Percentiles rank a stretch among this genome's conserved stretches.
Conservation (phyloP, 2,797 vertebrate species). For the Epinephelus coioides region DNA sequence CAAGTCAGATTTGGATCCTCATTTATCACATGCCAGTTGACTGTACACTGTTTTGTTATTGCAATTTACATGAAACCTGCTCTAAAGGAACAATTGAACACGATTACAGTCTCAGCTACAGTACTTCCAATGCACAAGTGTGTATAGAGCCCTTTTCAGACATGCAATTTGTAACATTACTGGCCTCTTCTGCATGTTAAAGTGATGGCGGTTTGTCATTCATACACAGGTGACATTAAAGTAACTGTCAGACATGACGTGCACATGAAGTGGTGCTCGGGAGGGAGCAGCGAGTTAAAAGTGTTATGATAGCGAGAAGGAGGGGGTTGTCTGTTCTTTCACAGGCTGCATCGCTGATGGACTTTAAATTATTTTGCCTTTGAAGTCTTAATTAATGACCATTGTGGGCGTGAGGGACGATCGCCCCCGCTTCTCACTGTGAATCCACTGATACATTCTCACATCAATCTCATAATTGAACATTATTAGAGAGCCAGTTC, state of each 20-base stretch:
- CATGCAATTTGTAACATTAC: background rate
- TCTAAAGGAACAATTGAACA: background rate
- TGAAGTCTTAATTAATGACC: slow-evolving; percentile 35
- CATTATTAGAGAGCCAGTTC: background rate
- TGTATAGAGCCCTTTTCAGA: background rate
- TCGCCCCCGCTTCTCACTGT: background rate
- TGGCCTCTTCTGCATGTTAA: background rate
- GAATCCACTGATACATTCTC: background rate
- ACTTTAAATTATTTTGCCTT: slow-evolving; percentile 13
- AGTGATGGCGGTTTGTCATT: background rate
- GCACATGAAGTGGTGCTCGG: background rate
- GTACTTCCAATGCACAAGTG: background rate
- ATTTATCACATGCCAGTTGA: background rate
- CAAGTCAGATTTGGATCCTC: slow-evolving; percentile 5
- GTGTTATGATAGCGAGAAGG: background rate
- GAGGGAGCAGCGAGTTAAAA: background rate
- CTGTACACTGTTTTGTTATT: background rate
- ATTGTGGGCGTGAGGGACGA: background rate
- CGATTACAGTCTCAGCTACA: background rate
- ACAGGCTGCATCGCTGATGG: slow-evolving; percentile 1
- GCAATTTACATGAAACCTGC: background rate
- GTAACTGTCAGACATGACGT: slow-evolving; percentile 1
- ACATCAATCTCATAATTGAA: slow-evolving; percentile 14
- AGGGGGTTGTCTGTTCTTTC: background rate
- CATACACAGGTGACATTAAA: background rate